Evolutionary conservation across 1,140 invertebrate species (phyloP).

Genomic region (Drosophila paulistorum): DNA sequence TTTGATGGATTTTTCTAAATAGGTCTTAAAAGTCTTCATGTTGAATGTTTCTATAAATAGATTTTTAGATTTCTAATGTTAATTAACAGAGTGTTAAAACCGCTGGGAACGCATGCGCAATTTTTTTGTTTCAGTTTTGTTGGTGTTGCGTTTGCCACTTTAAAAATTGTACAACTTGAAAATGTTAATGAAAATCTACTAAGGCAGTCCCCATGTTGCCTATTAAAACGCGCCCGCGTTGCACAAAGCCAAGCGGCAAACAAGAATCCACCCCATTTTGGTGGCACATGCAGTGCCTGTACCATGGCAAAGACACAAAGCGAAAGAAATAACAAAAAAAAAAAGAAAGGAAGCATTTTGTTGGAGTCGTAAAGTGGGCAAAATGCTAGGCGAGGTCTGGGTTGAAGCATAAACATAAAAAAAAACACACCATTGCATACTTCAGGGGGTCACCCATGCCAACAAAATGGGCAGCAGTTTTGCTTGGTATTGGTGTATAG

Average conservation of each 20-base stretch:
- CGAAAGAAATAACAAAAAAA: slow-evolving; percentile 6
- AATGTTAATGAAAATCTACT: slow-evolving; percentile 76
- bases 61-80: slow-evolving; percentile 33
- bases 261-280: slow-evolving; percentile 42
- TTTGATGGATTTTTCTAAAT: neutral
- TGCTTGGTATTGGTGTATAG: slow-evolving; percentile 20
- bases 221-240: slow-evolving; percentile 72
- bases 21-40: neutral
- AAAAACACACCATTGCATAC: slow-evolving; percentile 65
- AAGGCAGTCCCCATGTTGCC: slow-evolving; percentile 43
- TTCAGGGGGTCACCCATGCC: slow-evolving; percentile 62
- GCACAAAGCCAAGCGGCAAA: slow-evolving; percentile 60
- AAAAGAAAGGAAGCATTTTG: slow-evolving; percentile 33
- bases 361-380: slow-evolving; percentile 73
- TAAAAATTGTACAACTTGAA: slow-evolving; percentile 60
- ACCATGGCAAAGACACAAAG: slow-evolving; percentile 32
- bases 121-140: slow-evolving; percentile 10
- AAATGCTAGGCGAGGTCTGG: slow-evolving; percentile 59
- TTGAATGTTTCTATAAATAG: neutral
- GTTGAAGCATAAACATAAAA: slow-evolving; percentile 50
- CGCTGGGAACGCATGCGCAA: slow-evolving; percentile 56
- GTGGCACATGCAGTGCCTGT: slow-evolving; percentile 29
- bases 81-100: slow-evolving; percentile 31
- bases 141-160: slow-evolving; percentile 32
- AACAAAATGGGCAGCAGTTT: slow-evolving; percentile 53